Base-by-base conservation (phyloP, 2,797 vertebrate species). In the Cygnus olor region DNA sequence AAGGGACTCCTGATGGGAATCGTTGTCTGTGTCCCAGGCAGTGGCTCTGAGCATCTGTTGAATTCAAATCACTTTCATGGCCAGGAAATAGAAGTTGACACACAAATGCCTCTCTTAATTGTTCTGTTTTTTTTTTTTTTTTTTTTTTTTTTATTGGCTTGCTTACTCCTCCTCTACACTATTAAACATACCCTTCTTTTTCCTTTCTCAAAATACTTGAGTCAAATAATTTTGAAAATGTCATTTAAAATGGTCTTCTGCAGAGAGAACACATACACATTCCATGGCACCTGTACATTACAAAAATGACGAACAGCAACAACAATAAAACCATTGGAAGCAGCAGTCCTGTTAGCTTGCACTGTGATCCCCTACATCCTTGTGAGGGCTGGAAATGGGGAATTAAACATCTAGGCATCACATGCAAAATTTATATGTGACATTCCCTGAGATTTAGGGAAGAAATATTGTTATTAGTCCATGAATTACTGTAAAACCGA, bases 311-410 rank as follows among this genome's bases (percentile, higher is more conserved):
- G 16, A 69, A 45, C 15, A 60, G 18, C 38, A 72, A 4, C 30
- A 30, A n/a, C 12, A 36, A 6, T 27, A 44, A 44, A 68, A 49
- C 3, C 8, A 3, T 2, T 49, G 2, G 44, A 70, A 68, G 16
- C 28, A 44, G 49, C 24, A 36, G 8, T 80, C n/a, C 6, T 25
- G 21, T 20, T 1, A 2, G 28, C 36, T 68, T 78, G 28, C 40
- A 56, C 19, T 7, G 5, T 60, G 45, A 60, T 42, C 28, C 65
- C 5, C 1, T 87, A 45, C 17, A 5, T 56, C 12, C 51, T 72
- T 40, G 16, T 51, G 38, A 54, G 16, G 11, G 21, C 2, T 13
- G 36, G 20, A 64, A 28, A 0, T 0, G 14, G 28, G 8, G 9
- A 60, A 5, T 8, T 56, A 81, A 73, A 45, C 27, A 49, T 54